A percentile compares a stretch with the other conserved stretches of the same genome.
These are phyloP conservation scores for Natator depressus DNA, from an alignment of 2,113 vertebrate species.

Conservation along the genomic window DNA sequence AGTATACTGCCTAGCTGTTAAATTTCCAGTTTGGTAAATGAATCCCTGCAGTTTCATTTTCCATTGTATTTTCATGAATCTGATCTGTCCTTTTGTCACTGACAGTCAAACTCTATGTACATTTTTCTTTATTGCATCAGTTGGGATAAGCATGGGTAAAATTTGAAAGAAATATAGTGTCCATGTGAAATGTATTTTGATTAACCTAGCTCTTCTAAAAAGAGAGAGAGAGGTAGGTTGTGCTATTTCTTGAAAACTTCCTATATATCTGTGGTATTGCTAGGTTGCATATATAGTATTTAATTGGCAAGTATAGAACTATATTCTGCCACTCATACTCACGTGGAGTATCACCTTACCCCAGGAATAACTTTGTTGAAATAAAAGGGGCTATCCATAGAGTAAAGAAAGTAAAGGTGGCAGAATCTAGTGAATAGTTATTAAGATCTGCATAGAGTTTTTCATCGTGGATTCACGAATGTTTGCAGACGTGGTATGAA, in stretches of 20 bases:
- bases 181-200: background rate
- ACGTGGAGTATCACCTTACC: background rate
- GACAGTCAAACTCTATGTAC: background rate
- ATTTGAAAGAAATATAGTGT: background rate
- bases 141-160: background rate
- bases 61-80: slow-evolving; percentile 8
- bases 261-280: fast-evolving
- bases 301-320: background rate
- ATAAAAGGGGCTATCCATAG: background rate
- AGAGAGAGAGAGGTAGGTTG: background rate
- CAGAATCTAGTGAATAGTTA: background rate
- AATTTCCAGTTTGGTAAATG: background rate
- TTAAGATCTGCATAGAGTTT: background rate
- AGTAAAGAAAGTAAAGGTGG: background rate
- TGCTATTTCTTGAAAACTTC: background rate
- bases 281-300: background rate
- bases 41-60: background rate
- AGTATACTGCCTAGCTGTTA: background rate
- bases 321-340: background rate
- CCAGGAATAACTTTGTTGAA: background rate
- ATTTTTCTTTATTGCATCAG: background rate
- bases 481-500: background rate
- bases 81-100: background rate
- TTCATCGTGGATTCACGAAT: fast-evolving
- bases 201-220: background rate